Percentiles rank a stretch among this genome's conserved stretches.
Evolutionary conservation across 2,888 invertebrate species (phyloP).

Genomic region (Magallana nippona): DNA sequence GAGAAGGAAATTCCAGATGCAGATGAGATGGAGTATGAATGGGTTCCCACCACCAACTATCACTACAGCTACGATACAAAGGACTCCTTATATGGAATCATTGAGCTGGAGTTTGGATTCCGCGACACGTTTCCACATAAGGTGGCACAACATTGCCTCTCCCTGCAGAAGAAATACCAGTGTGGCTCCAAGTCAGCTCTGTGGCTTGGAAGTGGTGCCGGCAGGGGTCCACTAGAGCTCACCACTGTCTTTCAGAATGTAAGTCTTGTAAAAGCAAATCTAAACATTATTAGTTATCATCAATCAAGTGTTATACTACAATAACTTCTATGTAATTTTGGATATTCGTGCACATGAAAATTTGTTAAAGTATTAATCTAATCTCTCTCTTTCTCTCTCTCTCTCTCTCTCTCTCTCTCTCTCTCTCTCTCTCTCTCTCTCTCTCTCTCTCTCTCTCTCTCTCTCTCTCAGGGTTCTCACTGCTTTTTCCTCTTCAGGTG

Average conservation of each 20-base stretch:
- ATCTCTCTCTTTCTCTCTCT: no score
- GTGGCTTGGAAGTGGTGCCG: conserved; percentile 72
- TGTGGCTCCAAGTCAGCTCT: conserved; percentile 61
- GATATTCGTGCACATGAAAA: no score
- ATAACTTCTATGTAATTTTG: no score
- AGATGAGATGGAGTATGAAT: conserved; percentile 9
- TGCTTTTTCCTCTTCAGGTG: conserved; percentile 59
- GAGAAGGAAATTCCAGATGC: conserved; percentile 7
- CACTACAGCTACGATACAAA: conserved; percentile 68
- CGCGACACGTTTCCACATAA: conserved; percentile 66
- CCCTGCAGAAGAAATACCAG: conserved; percentile 53
- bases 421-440: no score
- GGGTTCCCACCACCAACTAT: conserved; percentile 63
- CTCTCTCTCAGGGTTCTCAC: neutral
- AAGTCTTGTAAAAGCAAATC: conserved; percentile 38
- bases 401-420: no score
- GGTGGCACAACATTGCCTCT: conserved; percentile 60
- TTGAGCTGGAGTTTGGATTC: conserved; percentile 74
- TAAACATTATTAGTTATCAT: no score
- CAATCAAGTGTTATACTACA: no score
- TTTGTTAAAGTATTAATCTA: no score
- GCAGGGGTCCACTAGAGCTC: conserved; percentile 68
- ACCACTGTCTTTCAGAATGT: conserved; percentile 69
- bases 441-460: no score
- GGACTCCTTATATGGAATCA: conserved; percentile 66